Evolutionary conservation across 2,797 vertebrate species (phyloP), one percentile per base, ranked within the genome.

Genomic region (Parauchenoglanis ngamensis): DNA sequence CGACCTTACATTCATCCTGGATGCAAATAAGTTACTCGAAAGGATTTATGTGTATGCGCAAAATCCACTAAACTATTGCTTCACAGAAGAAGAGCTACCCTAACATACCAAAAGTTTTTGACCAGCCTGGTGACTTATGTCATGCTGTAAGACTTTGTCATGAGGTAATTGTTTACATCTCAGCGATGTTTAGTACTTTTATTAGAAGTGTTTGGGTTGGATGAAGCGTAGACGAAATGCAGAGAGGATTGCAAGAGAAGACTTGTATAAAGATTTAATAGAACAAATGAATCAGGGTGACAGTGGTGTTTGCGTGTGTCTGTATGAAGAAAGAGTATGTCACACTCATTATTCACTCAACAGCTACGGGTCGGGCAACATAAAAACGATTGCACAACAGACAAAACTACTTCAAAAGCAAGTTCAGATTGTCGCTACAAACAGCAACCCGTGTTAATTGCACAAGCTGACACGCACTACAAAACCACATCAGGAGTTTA

Each of bases 401-500:
- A 52, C 57, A 23, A 6, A 85, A 49, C 44, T 49, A 65, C 84
- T 85, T 85, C 56, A 85, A 85, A 85, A 75, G 56, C 83, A 31
- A 46, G 35, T 61, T 21, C n/a, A 75, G 83, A 61, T 85, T 28
- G 56, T 75, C n/a, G 0, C 25, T 63, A 12, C 84, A 75, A 61
- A 85, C 54, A 61, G 67, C 52, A 40, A 75, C 17, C 7, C 40
- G n/a, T 85, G 84, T 77, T 85, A 76, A 46, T 85, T 84, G 82
- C 82, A 57, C 52, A 56, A 68, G 67, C 82, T 84, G 82, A 84
- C 82, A 84, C 82, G 82, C 52, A 72, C 19, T 84, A 72, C 82
- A 84, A 84, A 72, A 84, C 82, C 82, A 84, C 82, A 84, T 84
- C 82, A 84, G 61, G 76, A 52, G 83, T n/a, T 54, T 83, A 72